These are phyloP conservation scores for Psittacula cyanocephala DNA, from an alignment of 2,113 vertebrate genomes.

Conservation along the genomic window DNA sequence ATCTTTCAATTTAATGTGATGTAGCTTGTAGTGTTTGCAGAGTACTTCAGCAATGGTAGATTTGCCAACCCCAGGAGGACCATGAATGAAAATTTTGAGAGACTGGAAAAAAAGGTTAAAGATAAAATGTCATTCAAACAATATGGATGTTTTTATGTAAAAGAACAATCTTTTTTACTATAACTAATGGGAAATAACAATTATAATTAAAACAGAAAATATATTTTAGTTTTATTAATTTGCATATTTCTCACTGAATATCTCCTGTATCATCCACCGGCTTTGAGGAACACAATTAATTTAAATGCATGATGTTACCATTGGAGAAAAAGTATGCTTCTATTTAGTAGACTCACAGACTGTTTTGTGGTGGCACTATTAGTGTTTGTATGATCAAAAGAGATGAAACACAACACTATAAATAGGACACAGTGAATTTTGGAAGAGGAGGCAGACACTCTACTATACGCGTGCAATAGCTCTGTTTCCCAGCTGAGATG, in stretches of 20 bases:
- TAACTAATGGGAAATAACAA: not conserved
- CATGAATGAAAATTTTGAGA: constrained; percentile 84
- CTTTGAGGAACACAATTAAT: not conserved
- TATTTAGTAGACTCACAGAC: not conserved
- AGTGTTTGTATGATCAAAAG: not conserved
- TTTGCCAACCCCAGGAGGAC: constrained; percentile 90
- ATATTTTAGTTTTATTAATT: not conserved
- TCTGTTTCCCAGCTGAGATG: not conserved
- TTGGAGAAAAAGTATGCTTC: not conserved
- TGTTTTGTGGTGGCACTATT: not conserved
- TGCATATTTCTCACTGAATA: not conserved
- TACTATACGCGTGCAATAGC: not conserved
- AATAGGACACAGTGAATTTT: not conserved
- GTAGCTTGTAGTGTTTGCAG: constrained; percentile 84
- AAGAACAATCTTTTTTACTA: not conserved
- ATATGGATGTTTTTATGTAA: not conserved
- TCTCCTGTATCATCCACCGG: not conserved
- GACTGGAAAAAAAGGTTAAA: constrained; percentile 73
- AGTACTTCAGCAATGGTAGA: constrained; percentile 78
- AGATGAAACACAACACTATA: not conserved
- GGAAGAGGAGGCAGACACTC: not conserved
- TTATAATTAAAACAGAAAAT: not conserved
- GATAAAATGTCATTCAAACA: not conserved
- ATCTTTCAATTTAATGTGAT: constrained; percentile 81
- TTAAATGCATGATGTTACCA: not conserved